Conservation (phyloP, 2,888 invertebrate genomes). For the Lottia scabra region DNA sequence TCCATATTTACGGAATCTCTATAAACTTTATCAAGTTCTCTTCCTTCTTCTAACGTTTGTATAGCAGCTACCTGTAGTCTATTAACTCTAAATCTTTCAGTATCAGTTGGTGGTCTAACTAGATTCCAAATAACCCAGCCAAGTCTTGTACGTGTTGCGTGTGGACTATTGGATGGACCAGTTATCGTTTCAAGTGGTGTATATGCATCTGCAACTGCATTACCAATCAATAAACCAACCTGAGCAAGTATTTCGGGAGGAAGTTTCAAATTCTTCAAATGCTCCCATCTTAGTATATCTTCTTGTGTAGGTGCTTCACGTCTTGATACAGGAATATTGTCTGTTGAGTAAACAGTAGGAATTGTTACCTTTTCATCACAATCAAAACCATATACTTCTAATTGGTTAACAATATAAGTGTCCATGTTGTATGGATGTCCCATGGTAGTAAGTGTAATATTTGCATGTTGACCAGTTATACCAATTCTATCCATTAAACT, state of each 20-base stretch:
- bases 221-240: conserved; percentile 19
- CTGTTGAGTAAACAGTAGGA: conserved; percentile 10
- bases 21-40: background rate
- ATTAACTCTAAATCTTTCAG: background rate
- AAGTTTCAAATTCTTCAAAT: conserved; percentile 8
- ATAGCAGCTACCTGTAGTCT: background rate
- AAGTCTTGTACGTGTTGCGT: conserved; percentile 15
- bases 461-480: background rate
- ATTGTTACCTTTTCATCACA: background rate
- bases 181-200: conserved; percentile 8
- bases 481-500: conserved; percentile 10
- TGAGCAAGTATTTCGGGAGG: conserved; percentile 5
- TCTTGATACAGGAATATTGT: conserved; percentile 12
- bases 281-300: conserved; percentile 14
- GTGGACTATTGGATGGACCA: conserved; percentile 10
- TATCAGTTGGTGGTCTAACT: background rate
- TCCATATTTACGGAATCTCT: background rate
- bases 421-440: background rate
- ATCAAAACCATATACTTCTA: conserved; percentile 8
- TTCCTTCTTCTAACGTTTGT: background rate
- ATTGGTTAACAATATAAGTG: conserved; percentile 1
- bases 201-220: conserved; percentile 16
- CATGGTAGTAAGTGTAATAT: conserved; percentile 13
- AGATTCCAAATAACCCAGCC: conserved; percentile 9
- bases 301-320: conserved; percentile 9